Evolutionary conservation across 2,113 vertebrate species (phyloP).

Genomic region (Piaya cayana): DNA sequence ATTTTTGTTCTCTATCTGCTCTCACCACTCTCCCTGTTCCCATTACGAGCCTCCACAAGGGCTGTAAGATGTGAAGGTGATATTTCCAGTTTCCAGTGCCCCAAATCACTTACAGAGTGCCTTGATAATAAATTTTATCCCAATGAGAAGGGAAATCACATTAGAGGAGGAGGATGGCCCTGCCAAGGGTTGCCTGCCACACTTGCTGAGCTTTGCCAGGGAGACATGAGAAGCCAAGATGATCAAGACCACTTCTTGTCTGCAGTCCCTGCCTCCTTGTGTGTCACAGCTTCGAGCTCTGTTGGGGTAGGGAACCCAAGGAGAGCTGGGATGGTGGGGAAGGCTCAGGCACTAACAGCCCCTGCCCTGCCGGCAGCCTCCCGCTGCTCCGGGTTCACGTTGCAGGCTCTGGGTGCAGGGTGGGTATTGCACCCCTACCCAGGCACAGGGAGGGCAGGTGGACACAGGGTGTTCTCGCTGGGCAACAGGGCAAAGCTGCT

Average conservation of each 20-base stretch:
- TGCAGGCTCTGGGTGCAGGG: fast-evolving
- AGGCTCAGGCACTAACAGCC: fast-evolving
- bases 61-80: background rate
- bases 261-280: fast-evolving
- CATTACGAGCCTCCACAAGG: background rate
- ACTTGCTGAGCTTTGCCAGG: fast-evolving
- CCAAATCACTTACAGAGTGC: background rate
- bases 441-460: background rate
- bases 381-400: fast-evolving
- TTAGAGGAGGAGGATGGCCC: background rate
- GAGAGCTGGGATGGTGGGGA: fast-evolving
- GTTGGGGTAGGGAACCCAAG: background rate
- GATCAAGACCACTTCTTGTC: fast-evolving
- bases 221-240: background rate
- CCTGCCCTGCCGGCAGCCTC: background rate
- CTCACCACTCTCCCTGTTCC: background rate
- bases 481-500: fast-evolving
- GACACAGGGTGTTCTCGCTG: fast-evolving
- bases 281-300: background rate
- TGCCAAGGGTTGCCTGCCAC: background rate
- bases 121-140: background rate
- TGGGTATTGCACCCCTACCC: background rate
- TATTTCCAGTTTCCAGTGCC: background rate
- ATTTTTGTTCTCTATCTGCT: background rate
- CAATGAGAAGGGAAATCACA: background rate